Conservation (phyloP, 2,113 vertebrate species). For the Tetrao urogallus region DNA sequence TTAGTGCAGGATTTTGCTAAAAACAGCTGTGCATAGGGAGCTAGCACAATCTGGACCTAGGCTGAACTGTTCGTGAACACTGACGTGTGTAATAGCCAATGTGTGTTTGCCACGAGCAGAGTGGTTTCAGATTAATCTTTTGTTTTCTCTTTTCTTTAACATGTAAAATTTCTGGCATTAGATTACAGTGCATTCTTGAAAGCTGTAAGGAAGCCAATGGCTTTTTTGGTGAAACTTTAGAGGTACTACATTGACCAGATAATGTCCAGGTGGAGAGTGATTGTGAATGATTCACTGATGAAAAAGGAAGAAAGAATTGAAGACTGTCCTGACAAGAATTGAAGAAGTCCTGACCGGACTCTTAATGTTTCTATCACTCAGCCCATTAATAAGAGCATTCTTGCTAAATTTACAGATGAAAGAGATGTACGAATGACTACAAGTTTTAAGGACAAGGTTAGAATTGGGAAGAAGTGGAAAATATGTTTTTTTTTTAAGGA, state of each 20-base stretch:
- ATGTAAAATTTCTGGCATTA: neutral
- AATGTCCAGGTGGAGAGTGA: neutral
- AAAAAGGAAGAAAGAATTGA: neutral
- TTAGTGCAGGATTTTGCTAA: neutral
- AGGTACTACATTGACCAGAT: neutral
- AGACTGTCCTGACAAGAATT: neutral
- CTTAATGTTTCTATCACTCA: neutral
- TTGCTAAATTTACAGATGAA: neutral
- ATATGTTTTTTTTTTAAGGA: neutral
- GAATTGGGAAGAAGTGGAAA: neutral
- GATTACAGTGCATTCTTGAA: neutral
- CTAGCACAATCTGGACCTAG: neutral
- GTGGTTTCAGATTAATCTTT: neutral
- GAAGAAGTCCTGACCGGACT: too few species aligned
- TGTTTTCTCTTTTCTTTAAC: neutral
- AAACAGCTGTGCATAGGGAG: neutral
- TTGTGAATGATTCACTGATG: neutral
- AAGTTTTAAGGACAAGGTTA: neutral
- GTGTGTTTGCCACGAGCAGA: neutral
- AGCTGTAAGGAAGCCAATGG: neutral
- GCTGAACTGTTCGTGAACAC: neutral
- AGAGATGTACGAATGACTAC: neutral
- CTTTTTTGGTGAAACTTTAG: neutral
- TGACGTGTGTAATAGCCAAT: neutral
- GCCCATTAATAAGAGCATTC: neutral